phyloP scores from a whole-genome alignment of 2,113 vertebrate genomes.

The Psittacula cyanocephala region DNA sequence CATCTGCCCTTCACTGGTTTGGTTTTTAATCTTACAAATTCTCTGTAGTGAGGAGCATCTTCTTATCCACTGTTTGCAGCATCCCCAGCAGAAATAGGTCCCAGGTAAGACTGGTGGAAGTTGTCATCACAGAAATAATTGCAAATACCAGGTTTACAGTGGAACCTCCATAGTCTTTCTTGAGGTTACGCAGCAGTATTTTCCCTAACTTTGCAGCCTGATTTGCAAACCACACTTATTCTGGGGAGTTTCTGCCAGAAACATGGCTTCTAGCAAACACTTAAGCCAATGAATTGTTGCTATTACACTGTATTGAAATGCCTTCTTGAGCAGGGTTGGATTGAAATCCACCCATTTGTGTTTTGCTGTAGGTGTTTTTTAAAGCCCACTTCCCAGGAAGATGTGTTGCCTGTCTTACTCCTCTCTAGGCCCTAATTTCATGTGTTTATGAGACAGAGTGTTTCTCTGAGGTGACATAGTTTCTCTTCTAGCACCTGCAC shows the following conservation, averaged over 20 bases:
- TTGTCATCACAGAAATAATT: background rate
- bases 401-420: background rate
- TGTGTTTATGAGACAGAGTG: background rate
- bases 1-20: background rate
- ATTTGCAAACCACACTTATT: background rate
- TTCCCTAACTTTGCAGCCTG: background rate
- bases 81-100: background rate
- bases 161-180: background rate
- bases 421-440: background rate
- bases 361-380: background rate
- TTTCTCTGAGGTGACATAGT: background rate
- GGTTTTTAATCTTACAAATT: background rate
- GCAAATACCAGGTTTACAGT: background rate
- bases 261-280: background rate
- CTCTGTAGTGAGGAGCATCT: background rate
- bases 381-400: background rate
- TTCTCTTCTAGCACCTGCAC: background rate
- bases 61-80: background rate
- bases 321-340: background rate
- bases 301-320: background rate
- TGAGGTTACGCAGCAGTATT: background rate
- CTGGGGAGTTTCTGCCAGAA: slow-evolving; percentile 10
- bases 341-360: background rate
- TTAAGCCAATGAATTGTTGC: background rate
- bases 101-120: background rate